Conservation (phyloP, 2,113 vertebrate genomes). For the Cyprinodon variegatus region DNA sequence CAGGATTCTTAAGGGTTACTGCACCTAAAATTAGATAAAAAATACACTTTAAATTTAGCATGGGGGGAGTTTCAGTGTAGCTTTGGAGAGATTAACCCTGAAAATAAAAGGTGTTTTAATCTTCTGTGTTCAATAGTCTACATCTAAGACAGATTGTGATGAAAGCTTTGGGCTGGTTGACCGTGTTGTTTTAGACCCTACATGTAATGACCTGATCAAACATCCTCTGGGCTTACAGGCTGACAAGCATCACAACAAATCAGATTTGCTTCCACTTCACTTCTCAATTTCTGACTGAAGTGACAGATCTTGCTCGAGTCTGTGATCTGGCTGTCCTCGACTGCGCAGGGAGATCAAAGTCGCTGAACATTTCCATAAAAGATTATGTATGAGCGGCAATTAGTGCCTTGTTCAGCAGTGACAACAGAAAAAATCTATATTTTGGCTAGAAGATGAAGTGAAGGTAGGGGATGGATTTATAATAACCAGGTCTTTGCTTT, state of each 20-base stretch:
- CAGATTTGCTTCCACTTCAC: conserved; percentile 57
- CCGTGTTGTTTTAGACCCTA: conserved; percentile 40
- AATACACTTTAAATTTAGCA: conserved; percentile 2
- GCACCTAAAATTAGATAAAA: neutral
- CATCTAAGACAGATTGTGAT: conserved; percentile 56
- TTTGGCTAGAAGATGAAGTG: conserved; percentile 67
- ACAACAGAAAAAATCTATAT: conserved; percentile 63
- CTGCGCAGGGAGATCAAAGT: conserved; percentile 69
- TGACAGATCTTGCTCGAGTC: conserved; percentile 62
- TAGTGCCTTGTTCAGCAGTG: conserved; percentile 59
- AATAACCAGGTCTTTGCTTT: conserved; percentile 68
- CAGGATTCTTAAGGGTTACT: neutral
- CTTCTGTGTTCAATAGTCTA: conserved; percentile 38
- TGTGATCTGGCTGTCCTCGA: conserved; percentile 65
- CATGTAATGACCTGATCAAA: conserved; percentile 64
- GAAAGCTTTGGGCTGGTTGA: conserved; percentile 39
- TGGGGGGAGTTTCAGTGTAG: conserved; percentile 32
- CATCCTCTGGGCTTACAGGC: conserved; percentile 41
- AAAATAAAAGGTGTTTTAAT: conserved; percentile 56
- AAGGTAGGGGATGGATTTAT: conserved; percentile 58
- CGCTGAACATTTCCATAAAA: conserved; percentile 68
- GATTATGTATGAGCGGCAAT: conserved; percentile 79
- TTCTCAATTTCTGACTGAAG: conserved; percentile 42
- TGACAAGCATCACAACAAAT: conserved; percentile 68
- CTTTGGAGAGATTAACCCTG: conserved; percentile 52